A percentile compares a stretch with the other conserved stretches of the same genome.
These are phyloP conservation scores for Pelodiscus sinensis DNA, from an alignment of 2,113 vertebrate species.

Conservation along the genomic window DNA sequence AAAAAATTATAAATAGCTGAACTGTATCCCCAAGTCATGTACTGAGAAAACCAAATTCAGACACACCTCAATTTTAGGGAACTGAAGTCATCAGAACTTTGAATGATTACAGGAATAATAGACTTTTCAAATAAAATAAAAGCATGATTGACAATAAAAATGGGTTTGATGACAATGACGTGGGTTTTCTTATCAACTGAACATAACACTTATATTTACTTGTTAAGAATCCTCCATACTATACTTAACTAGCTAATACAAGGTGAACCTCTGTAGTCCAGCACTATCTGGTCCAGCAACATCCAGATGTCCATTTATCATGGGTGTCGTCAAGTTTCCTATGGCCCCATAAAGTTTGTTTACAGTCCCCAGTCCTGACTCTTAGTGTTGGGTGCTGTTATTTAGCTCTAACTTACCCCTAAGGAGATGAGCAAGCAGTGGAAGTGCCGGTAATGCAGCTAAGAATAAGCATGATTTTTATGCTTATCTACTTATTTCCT, in stretches of 20 bases:
- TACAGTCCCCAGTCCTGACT: too few species aligned
- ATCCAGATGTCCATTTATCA: too few species aligned
- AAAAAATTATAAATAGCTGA: neutral
- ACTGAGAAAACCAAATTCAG: neutral
- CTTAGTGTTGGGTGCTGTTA: too few species aligned
- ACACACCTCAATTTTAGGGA: neutral
- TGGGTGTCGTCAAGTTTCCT: too few species aligned
- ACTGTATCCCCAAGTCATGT: neutral
- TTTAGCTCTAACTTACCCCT: too few species aligned
- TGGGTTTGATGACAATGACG: neutral
- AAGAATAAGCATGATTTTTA: too few species aligned
- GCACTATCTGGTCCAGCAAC: too few species aligned
- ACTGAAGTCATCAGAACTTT: neutral
- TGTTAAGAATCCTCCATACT: neutral
- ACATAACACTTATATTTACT: neutral
- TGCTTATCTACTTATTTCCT: too few species aligned
- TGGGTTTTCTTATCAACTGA: neutral
- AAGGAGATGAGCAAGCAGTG: too few species aligned
- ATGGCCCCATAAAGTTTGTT: too few species aligned
- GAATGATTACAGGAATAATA: neutral
- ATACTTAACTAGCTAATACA: neutral
- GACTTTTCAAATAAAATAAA: conserved; percentile 11
- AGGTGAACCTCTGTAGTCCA: too few species aligned
- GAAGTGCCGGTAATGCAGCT: too few species aligned
- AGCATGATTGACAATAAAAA: conserved; percentile 13